Conservation (phyloP, 2,113 vertebrate genomes). For the Malaclemys terrapin region DNA sequence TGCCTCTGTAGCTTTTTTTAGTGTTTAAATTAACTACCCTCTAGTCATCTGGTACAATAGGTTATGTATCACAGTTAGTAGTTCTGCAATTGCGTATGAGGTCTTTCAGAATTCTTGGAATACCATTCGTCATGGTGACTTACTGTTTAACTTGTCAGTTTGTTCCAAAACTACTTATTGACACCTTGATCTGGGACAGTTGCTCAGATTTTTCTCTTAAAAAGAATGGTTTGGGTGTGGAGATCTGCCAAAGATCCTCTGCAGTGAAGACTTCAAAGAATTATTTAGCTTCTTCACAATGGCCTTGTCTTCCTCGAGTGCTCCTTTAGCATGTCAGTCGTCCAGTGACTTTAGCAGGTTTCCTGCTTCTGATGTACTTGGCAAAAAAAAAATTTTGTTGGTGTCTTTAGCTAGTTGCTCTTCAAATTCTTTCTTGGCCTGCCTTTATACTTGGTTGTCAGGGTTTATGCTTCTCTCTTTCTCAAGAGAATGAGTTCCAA, state of each 20-base stretch:
- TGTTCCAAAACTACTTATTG: background rate
- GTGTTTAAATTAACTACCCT: too few relatives aligned
- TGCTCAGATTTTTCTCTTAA: too few relatives aligned
- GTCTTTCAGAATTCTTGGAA: background rate
- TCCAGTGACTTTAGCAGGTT: background rate
- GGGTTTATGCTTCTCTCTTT: too few relatives aligned
- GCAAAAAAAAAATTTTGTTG: too few relatives aligned
- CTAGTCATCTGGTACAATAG: background rate
- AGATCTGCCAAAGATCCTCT: background rate
- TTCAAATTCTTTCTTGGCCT: background rate
- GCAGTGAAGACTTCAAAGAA: background rate
- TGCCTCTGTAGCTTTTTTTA: background rate
- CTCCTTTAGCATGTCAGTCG: too few relatives aligned
- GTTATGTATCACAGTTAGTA: background rate
- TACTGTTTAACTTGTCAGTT: background rate
- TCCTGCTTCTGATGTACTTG: too few relatives aligned
- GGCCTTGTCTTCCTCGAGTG: too few relatives aligned
- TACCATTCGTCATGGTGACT: background rate
- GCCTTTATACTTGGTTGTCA: background rate
- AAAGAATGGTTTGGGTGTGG: background rate
- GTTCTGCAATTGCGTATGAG: background rate
- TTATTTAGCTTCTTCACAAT: background rate
- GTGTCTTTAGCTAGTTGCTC: too few relatives aligned
- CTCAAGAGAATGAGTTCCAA: too few relatives aligned
- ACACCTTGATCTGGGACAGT: too few relatives aligned